A percentile compares a stretch with the other conserved stretches of the same genome.
These are phyloP conservation scores for Leiothrix lutea DNA, from an alignment of 2,113 vertebrate genomes.

Conservation along the genomic window DNA sequence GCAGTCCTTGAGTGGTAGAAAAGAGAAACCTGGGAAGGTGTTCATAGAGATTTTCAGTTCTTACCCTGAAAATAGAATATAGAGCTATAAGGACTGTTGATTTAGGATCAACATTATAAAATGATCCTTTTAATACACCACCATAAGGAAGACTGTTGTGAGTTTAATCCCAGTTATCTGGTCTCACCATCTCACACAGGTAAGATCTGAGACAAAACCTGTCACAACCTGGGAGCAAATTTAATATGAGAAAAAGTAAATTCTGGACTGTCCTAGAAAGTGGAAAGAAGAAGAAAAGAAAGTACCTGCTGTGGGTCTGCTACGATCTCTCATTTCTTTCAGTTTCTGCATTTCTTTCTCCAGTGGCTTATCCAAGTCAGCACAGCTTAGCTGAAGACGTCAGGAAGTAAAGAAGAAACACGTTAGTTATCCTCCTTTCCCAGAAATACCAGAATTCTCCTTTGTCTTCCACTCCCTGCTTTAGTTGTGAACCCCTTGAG, in stretches of 20 bases:
- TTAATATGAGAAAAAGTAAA: background rate
- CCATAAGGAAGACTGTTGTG: background rate
- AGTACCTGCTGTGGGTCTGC: conserved; percentile 61
- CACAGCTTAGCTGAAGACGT: conserved; percentile 80
- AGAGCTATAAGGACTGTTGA: background rate
- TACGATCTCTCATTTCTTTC: conserved; percentile 77
- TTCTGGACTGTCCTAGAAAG: background rate
- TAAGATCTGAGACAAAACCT: background rate
- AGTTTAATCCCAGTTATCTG: background rate
- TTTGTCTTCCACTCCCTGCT: background rate
- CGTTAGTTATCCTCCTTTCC: background rate
- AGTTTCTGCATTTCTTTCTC: conserved; percentile 87
- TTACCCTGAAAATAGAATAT: background rate
- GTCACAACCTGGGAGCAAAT: background rate
- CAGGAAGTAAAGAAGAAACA: background rate
- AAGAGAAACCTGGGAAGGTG: background rate
- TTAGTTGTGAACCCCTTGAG: background rate
- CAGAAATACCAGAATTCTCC: background rate
- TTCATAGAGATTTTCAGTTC: background rate
- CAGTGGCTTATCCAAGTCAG: conserved; percentile 83
- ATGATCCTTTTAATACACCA: background rate
- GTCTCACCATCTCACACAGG: background rate
- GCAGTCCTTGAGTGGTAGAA: background rate
- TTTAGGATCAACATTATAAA: too few relatives aligned
- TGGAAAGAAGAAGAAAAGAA: background rate